Conservation (phyloP, 2,113 vertebrate genomes). For the Ageneiosus marmoratus region DNA sequence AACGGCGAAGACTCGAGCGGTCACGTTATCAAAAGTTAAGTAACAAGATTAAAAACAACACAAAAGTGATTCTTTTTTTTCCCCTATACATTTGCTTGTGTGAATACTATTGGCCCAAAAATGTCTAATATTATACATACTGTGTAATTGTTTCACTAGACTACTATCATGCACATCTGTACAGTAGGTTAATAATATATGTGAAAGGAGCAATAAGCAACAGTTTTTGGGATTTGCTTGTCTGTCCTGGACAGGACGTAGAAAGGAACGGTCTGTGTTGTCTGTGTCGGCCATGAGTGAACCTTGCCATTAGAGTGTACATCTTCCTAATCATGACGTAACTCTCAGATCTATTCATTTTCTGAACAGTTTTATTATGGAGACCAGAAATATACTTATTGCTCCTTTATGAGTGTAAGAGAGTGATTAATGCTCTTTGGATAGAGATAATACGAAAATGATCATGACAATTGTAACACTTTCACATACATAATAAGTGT, state of each 20-base stretch:
- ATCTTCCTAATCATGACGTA: background rate
- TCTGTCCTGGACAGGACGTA: background rate
- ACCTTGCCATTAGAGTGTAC: background rate
- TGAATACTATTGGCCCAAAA: slow-evolving; percentile 53
- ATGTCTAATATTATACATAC: slow-evolving; percentile 52
- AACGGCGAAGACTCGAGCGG: slow-evolving; percentile 32
- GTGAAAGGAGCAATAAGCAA: slow-evolving; percentile 43
- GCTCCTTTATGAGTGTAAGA: slow-evolving; percentile 43
- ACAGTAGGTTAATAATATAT: slow-evolving; percentile 57
- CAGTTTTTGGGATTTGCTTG: background rate
- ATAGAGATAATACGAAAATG: slow-evolving; percentile 55
- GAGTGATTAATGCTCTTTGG: slow-evolving; percentile 54
- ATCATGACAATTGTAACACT: slow-evolving; percentile 51
- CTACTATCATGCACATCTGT: slow-evolving; percentile 65
- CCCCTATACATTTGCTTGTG: slow-evolving; percentile 34
- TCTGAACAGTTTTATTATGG: background rate
- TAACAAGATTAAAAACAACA: slow-evolving; percentile 50
- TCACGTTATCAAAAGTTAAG: slow-evolving; percentile 38
- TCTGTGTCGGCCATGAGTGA: background rate
- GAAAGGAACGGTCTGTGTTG: background rate
- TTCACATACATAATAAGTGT: slow-evolving; percentile 45
- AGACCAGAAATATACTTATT: slow-evolving; percentile 29
- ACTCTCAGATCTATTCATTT: background rate
- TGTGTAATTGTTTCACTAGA: slow-evolving; percentile 58
- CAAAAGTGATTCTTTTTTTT: slow-evolving; percentile 21